Evolutionary conservation across 1,140 invertebrate genomes (phyloP).

Genomic region (Lepidurus couesii): DNA sequence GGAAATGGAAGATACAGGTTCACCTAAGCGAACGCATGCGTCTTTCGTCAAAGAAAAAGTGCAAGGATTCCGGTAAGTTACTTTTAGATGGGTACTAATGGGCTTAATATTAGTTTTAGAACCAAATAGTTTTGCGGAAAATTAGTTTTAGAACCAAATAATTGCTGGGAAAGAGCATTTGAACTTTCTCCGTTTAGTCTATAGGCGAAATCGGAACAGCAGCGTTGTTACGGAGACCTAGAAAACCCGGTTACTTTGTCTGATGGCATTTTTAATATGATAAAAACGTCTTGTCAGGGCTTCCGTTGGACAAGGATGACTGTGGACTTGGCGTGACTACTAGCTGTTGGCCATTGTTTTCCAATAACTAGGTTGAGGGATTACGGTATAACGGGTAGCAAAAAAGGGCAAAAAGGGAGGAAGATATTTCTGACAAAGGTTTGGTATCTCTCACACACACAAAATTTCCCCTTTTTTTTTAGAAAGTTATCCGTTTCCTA

Average conservation of each 20-base stretch:
- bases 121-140: background rate
- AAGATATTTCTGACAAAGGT: background rate
- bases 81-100: conserved; percentile 30
- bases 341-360: background rate
- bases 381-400: background rate
- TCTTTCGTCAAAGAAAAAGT: conserved; percentile 39
- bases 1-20: conserved; percentile 28
- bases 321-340: background rate
- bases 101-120: background rate
- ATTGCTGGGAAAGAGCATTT: conserved; percentile 35
- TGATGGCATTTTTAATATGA: background rate
- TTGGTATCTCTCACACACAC: background rate
- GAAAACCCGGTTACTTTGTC: background rate
- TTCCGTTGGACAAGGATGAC: background rate
- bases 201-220: conserved; percentile 36
- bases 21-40: conserved; percentile 35
- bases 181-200: conserved; percentile 35
- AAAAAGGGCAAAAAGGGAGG: background rate
- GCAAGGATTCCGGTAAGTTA: conserved; percentile 39
- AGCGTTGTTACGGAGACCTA: conserved; percentile 34
- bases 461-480: background rate
- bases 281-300: background rate
- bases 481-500: background rate
- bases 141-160: conserved; percentile 36
- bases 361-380: background rate